A percentile compares a stretch with the other conserved stretches of the same genome.
Evolutionary conservation across 2,797 vertebrate species (phyloP).

Genomic region (Borostomias antarcticus): DNA sequence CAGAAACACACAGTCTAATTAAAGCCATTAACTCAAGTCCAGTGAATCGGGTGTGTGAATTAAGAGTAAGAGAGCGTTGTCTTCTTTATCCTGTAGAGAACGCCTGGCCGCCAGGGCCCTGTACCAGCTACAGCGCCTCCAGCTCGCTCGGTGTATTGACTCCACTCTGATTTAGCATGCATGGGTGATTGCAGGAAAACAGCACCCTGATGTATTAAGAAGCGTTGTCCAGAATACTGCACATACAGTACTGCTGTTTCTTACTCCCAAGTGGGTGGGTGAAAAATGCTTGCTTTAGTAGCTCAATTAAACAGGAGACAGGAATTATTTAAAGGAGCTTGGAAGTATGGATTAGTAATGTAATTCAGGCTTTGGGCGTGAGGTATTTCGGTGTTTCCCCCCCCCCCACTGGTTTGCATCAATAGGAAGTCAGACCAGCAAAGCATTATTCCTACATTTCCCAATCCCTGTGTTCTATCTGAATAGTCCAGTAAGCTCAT

Average conservation of each 20-base stretch:
- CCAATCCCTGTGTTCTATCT: not conserved
- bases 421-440: not conserved
- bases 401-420: not conserved
- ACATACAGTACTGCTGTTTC: constrained; percentile 62
- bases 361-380: constrained; percentile 3
- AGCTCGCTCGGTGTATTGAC: constrained; percentile 21
- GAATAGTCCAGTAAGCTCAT: not conserved
- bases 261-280: constrained; percentile 53
- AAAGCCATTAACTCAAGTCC: constrained; percentile 30
- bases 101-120: not conserved
- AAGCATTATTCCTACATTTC: not conserved
- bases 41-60: constrained; percentile 20
- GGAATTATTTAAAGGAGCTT: constrained; percentile 66
- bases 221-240: constrained; percentile 48
- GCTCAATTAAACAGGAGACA: constrained; percentile 66
- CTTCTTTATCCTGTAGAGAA: constrained; percentile 23
- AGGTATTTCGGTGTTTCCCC: not conserved
- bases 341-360: constrained; percentile 44
- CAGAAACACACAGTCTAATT: constrained; percentile 42
- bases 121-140: constrained; percentile 11
- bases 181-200: constrained; percentile 36
- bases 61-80: constrained; percentile 21
- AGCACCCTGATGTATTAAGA: constrained; percentile 43
- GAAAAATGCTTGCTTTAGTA: constrained; percentile 51
- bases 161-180: constrained; percentile 45